These are phyloP conservation scores for Sycobia sp. DNA, from an alignment of 1,140 invertebrate genomes.

Conservation along the genomic window DNA sequence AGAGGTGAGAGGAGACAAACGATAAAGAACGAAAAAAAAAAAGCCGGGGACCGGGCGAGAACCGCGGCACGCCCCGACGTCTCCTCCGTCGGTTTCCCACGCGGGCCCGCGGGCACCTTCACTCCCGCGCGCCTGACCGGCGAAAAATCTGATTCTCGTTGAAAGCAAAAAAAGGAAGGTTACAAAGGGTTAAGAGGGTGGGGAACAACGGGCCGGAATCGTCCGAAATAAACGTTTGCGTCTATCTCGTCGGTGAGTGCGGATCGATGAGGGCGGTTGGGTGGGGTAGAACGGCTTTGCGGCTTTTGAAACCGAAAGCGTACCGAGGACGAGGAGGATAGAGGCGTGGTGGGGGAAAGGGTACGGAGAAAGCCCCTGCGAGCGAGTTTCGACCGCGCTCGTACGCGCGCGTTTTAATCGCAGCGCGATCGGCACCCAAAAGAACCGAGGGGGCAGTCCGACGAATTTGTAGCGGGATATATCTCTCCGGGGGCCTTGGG, in stretches of 20 bases:
- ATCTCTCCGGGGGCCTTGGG: too few relatives aligned
- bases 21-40: too few relatives aligned
- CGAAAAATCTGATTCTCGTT: slow-evolving; percentile 31
- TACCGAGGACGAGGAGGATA: too few relatives aligned
- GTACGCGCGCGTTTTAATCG: slow-evolving; percentile 19
- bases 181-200: too few relatives aligned
- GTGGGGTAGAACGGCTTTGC: too few relatives aligned
- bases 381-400: background rate
- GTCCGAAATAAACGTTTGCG: slow-evolving; percentile 27
- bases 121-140: background rate
- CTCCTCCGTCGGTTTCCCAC: slow-evolving; percentile 29
- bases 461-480: slow-evolving; percentile 28
- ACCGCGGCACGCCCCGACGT: background rate
- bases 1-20: too few relatives aligned
- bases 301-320: background rate
- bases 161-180: too few relatives aligned
- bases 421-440: slow-evolving; percentile 14
- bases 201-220: too few relatives aligned
- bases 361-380: too few relatives aligned
- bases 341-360: background rate
- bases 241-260: slow-evolving; percentile 12
- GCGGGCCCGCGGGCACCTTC: background rate
- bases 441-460: slow-evolving; percentile 7
- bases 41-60: too few relatives aligned
- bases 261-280: slow-evolving; percentile 12